phyloP scores from a whole-genome alignment of 64 coral and sea anemone genomes.

The Cladopsammia gracilis region DNA sequence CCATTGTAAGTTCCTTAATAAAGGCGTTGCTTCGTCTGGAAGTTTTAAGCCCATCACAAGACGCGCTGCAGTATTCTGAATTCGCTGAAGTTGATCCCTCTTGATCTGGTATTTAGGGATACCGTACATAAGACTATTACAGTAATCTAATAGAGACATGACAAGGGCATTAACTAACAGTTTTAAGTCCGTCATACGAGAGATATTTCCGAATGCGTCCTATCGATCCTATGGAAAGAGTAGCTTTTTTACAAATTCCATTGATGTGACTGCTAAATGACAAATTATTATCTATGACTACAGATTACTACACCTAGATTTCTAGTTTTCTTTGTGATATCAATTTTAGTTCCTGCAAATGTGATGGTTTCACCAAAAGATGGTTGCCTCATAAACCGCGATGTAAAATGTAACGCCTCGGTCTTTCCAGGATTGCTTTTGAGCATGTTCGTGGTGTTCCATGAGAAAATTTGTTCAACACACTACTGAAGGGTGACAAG shows the following conservation, averaged over 20 bases:
- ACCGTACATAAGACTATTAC: conserved; percentile 7
- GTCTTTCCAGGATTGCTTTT: conserved; percentile 39
- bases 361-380: background rate
- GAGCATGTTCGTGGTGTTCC: conserved; percentile 34
- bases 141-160: background rate
- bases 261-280: background rate
- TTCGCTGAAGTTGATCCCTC: conserved; percentile 31
- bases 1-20: no score
- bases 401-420: conserved; percentile 1
- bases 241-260: conserved; percentile 4
- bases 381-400: background rate
- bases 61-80: conserved; percentile 1
- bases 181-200: conserved; percentile 6
- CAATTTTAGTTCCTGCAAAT: background rate
- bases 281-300: background rate
- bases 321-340: background rate
- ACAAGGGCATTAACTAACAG: background rate
- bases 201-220: conserved; percentile 13
- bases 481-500: background rate
- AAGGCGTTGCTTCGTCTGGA: no score
- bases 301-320: background rate
- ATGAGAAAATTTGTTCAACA: conserved; percentile 21
- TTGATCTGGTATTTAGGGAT: background rate
- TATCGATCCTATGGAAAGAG: conserved; percentile 2
- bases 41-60: background rate